These are phyloP conservation scores for Sinelater perroti DNA, from an alignment of 2,888 invertebrate species.

Conservation along the genomic window DNA sequence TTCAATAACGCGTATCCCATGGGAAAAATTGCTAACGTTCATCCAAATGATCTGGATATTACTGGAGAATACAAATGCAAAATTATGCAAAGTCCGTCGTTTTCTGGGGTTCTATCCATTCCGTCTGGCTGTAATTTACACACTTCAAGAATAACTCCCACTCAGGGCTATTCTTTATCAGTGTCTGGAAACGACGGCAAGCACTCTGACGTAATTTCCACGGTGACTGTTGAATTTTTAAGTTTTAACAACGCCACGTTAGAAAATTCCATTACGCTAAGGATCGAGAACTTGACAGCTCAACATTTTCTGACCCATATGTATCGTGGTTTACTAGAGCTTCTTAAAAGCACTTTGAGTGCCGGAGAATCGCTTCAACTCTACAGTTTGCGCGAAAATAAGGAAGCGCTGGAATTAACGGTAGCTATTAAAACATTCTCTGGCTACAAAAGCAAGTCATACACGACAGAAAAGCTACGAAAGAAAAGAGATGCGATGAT, in stretches of 20 bases:
- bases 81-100: constrained; percentile 72
- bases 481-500: constrained; percentile 72
- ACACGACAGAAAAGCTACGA: constrained; percentile 70
- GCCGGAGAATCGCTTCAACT: constrained; percentile 72
- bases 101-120: constrained; percentile 72
- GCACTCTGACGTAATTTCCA: constrained; percentile 86
- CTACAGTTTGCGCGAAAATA: constrained; percentile 78
- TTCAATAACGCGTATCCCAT: constrained; percentile 79
- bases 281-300: constrained; percentile 77
- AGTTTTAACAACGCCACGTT: constrained; percentile 83
- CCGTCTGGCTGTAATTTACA: constrained; percentile 82
- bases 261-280: constrained; percentile 81
- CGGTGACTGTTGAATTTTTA: constrained; percentile 83
- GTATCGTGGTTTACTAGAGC: constrained; percentile 78
- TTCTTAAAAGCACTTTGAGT: constrained; percentile 73
- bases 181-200: constrained; percentile 90
- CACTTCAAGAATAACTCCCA: constrained; percentile 75
- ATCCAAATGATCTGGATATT: constrained; percentile 91
- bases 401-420: constrained; percentile 74
- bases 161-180: constrained; percentile 78
- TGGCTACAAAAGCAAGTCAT: constrained; percentile 71
- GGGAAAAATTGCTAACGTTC: constrained; percentile 90
- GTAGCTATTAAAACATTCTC: constrained; percentile 69
- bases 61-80: constrained; percentile 89
- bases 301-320: constrained; percentile 78